Conservation (phyloP, 2,797 vertebrate species). For the Tangara arthus region DNA sequence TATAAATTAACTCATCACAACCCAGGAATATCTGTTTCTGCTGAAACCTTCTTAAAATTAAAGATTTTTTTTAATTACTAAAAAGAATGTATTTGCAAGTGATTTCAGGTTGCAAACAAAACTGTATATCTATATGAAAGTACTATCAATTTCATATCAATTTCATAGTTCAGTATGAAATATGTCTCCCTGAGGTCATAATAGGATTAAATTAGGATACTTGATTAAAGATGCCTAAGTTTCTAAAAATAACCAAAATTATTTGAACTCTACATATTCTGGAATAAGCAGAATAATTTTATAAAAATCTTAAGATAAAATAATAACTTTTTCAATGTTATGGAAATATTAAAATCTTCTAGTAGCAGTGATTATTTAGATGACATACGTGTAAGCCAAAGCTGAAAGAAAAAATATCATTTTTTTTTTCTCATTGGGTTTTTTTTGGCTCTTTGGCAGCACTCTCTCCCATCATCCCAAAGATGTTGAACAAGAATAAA, state of each 20-base stretch:
- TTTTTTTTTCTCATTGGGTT: background rate
- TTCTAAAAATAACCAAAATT: background rate
- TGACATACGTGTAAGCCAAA: background rate
- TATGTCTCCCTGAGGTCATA: background rate
- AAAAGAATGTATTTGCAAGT: background rate
- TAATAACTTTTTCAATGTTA: background rate
- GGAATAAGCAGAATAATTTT: background rate
- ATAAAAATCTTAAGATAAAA: background rate
- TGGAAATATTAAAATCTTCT: background rate
- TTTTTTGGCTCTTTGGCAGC: background rate
- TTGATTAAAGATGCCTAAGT: background rate
- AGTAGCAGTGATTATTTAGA: background rate
- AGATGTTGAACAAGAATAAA: background rate
- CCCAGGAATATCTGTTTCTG: background rate
- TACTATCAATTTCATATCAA: background rate
- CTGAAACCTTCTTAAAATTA: background rate
- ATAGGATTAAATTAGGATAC: background rate
- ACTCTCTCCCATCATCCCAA: background rate
- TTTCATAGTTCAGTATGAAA: background rate
- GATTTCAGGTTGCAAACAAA: background rate
- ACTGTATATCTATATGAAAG: background rate
- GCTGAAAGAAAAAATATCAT: background rate
- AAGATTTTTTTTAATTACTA: background rate
- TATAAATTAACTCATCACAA: background rate
- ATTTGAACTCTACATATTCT: background rate